Evolutionary conservation across 2,888 invertebrate genomes (phyloP), one percentile per base, ranked within the genome.

Genomic region (Quadroppia sp.): DNA sequence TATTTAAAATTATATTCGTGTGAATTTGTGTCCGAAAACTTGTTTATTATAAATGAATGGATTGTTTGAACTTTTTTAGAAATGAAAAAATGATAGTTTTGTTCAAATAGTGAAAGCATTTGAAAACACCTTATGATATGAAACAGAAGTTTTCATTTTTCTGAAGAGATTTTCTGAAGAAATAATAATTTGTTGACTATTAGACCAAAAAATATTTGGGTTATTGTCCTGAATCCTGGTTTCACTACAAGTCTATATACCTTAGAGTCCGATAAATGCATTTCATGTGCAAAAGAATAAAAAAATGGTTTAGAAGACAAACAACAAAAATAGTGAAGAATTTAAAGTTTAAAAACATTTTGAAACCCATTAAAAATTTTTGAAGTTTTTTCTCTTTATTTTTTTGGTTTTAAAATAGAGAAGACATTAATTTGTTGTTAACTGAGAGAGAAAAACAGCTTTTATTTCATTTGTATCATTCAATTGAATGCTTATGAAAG

Each of bases 121-220:
- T 50, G 50, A 50, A 50, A n/a, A 20, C 50, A 7, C 25, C 11
- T 53, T 53, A 13, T 53, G 45, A 45, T 25, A 25, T 25, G 53
- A 53, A 53, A 23, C 25, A 25, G 25, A 53, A 53, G 53, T 53
- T 53, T 53, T 53, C 20, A 20, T 50, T 53, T 15, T 9, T 25
- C 15, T 25, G 11, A 53, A 53, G 11, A 53, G 7, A 1, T 6
- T 53, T 53, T 23, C 20, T 53, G 11, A 23, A 23, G n/a, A 11
- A 32, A 40, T 11, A 67, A 67, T 67, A 40, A 40, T 67, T 42
- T 67, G 42, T 42, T 40, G 32, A n/a, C 20, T 67, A 40, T 67
- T 42, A 67, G 67, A 36, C 42, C 67, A 36, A 67, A 23, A 36
- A 67, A 67, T 40, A 67, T 32, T 42, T 67, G 25, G 67, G 67